Evolutionary conservation across 2,797 vertebrate species (phyloP), one percentile per base, ranked within the genome.

Genomic region (Oophaga sylvatica): DNA sequence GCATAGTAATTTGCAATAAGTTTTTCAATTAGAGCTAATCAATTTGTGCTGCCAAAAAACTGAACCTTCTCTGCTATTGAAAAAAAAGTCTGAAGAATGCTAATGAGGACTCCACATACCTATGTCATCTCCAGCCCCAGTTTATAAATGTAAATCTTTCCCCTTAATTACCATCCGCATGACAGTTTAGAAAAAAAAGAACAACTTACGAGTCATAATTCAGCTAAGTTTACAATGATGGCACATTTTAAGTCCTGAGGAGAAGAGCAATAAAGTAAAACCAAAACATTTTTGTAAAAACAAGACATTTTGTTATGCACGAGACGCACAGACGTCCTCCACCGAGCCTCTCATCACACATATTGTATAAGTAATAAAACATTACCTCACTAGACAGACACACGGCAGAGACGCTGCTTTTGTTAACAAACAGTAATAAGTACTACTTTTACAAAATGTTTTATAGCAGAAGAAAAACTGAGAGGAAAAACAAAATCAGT

Each of bases 1-100:
- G 68, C 87, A 84, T 84, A 88, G 78, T 70, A 84, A 88, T 89
- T 89, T 89, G 87, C 83, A 83, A 89, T 86, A 85, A 20, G 71
- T 89, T 89, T 89, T 89, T 85, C 83, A 88, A 88, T 88, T 88
- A 88, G 78, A 26, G 83, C 59, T 88, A 88, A 88, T 85, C 87
- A 86, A 89, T 89, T 86, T 89, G 62, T 81, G 83, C 83, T 88
- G 83, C 80, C 81, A 88, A 88, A 88, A 87, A 88, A 84, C 62
- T 56, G 80, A 88, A 84, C 76, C 71, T 59, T 78, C 29, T 71
- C 60, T 15, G 63, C 77, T 59, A 35, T 67, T 35, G 73, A n/a
- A 63, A 88, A 79, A 88, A 88, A 76, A 79, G 67, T 29, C n/a
- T 70, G 60, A 57, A 77, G 83, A 85, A 85, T 89, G 83, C 79